phyloP scores from a whole-genome alignment of 2,113 vertebrate species.

The Pomatostomus ruficeps region DNA sequence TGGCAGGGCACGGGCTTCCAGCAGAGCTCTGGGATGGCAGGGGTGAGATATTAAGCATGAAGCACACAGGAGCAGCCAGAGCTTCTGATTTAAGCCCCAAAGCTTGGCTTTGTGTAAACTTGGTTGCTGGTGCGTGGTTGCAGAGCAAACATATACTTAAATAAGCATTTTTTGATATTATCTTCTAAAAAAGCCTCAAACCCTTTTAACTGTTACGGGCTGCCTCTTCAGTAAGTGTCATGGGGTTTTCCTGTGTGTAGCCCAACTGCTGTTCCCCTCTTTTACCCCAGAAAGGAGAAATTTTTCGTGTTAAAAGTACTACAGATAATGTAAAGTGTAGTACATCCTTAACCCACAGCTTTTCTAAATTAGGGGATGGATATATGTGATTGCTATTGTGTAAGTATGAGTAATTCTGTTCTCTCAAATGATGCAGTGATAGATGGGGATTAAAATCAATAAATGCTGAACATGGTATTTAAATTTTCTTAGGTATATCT shows the following conservation, averaged over 20 bases:
- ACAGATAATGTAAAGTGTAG: not conserved
- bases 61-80: not conserved
- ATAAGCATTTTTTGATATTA: not conserved
- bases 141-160: not conserved
- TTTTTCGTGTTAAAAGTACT: not conserved
- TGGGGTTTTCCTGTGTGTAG: not conserved
- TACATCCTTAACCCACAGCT: not conserved
- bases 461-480: not conserved
- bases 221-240: not conserved
- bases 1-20: not conserved
- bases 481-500: not conserved
- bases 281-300: not conserved
- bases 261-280: not conserved
- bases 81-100: not conserved
- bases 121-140: not conserved
- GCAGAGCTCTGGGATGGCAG: not conserved
- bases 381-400: not conserved
- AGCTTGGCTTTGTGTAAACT: not conserved
- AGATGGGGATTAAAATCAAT: not conserved
- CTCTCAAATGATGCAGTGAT: not conserved
- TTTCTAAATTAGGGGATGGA: not conserved
- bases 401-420: not conserved
- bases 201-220: not conserved
- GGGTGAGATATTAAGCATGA: not conserved
- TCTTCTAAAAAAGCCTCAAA: not conserved